Evolutionary conservation across 2,113 vertebrate genomes (phyloP).

Genomic region (Indicator indicator): DNA sequence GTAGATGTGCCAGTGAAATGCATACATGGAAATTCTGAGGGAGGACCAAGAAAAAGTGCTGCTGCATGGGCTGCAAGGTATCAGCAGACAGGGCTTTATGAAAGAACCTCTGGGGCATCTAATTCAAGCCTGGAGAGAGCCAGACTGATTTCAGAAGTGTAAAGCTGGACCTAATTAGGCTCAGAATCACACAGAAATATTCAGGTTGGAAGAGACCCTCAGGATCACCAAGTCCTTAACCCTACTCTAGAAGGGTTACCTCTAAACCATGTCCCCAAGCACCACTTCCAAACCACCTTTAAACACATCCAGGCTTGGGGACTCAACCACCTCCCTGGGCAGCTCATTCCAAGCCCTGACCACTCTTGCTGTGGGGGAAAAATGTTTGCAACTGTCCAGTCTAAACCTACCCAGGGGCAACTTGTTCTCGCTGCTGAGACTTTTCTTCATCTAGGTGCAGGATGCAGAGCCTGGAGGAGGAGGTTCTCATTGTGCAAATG

Average conservation of each 20-base stretch:
- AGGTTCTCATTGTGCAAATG: not conserved
- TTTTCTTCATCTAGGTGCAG: not conserved
- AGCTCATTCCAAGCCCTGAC: too few species aligned
- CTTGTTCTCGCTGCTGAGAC: not conserved
- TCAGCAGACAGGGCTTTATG: not conserved
- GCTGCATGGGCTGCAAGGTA: not conserved
- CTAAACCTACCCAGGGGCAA: too few species aligned
- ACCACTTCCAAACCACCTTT: too few species aligned
- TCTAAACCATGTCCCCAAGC: too few species aligned
- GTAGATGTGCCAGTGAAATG: not conserved
- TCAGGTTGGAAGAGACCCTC: too few species aligned
- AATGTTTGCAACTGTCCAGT: too few species aligned
- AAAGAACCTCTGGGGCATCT: not conserved
- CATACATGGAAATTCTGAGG: not conserved
- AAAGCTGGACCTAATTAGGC: not conserved
- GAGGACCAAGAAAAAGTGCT: not conserved
- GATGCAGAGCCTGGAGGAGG: not conserved
- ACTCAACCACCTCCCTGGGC: too few species aligned
- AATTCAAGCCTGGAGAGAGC: not conserved
- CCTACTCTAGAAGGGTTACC: too few species aligned
- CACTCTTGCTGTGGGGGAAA: too few species aligned
- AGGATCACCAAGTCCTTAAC: too few species aligned
- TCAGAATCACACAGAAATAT: not conserved
- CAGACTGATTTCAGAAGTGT: not conserved
- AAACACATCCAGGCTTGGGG: too few species aligned